Evolutionary conservation across 2,888 invertebrate species (phyloP), one percentile per base, ranked within the genome.

Genomic region (Mesoligia furuncula): DNA sequence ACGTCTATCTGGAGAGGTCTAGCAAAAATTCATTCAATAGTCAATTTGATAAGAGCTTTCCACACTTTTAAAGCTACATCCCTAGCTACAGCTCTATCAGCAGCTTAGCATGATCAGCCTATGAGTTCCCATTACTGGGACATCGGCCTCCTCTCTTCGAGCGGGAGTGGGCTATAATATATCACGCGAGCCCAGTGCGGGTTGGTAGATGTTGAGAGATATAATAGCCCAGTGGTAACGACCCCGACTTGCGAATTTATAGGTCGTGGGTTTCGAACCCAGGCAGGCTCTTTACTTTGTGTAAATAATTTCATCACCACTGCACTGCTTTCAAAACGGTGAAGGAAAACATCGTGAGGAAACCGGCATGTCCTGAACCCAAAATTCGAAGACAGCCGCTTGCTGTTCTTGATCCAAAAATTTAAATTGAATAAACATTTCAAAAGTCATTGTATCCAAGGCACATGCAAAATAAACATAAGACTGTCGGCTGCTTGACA

Each of bases 401-500:
- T 27, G 6, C 24, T 39, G 3, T 11, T 4, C 13, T 45, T 3
- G 17, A 36, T n/a, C n/a, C 2, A n/a, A 36, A 54, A 45, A 27
- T 2, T 9, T 2, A n/a, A 82, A 39, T 65, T 42, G 15, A 59
- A 42, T 51, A 17, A 1, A 27, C 17, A 61, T 27, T 80, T 67
- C 20, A 20, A 54, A 79, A 69, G 15, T 17, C 65, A 7, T 13
- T 11, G 31, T 64, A 15, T 20, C 8, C 24, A 57, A 73, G 11
- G 17, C 27, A n/a, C 36, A 65, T 65, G 48, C 20, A 74, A 78
- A 84, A 77, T 70, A 85, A 78, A 68, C 7, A 27, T 45, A 42
- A 65, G 61, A 66, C 48, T 54, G 70, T 39, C n/a, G 36, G 39
- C 39, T 36, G 27, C 78, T 2, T 81, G 87, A 85, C 78, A 85